Conservation (phyloP, 2,113 vertebrate genomes). For the Vombatus ursinus region DNA sequence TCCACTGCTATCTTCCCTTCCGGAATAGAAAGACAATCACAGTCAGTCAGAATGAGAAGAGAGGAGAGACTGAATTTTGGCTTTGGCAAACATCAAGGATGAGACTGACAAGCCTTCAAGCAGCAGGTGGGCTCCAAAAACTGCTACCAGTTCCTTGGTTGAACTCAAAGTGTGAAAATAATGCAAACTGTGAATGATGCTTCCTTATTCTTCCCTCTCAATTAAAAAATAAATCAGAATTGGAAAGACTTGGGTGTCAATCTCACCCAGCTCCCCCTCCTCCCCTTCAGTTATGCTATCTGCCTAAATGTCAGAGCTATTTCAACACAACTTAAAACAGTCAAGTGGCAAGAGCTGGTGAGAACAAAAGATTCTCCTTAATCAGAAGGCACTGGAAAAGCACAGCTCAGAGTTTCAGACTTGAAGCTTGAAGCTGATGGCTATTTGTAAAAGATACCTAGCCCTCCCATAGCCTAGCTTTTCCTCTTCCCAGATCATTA, state of each 20-base stretch:
- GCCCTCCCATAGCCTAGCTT: neutral
- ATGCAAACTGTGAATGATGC: neutral
- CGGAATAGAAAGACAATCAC: neutral
- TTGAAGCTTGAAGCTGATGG: constrained; percentile 21
- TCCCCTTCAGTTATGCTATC: constrained; percentile 25
- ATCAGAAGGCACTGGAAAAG: constrained; percentile 32
- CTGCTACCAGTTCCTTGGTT: neutral
- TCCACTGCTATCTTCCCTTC: neutral
- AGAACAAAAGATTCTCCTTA: constrained; percentile 26
- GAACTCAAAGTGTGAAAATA: constrained; percentile 19
- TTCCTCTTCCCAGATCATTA: neutral
- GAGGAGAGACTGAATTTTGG: neutral
- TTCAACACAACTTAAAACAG: constrained; percentile 50
- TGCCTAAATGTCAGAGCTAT: constrained; percentile 36
- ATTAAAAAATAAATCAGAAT: constrained; percentile 29
- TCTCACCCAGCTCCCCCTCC: neutral
- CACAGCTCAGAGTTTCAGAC: neutral
- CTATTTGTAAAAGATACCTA: constrained; percentile 20
- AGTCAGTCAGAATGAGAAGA: neutral
- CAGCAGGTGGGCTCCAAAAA: neutral
- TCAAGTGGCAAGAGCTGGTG: constrained; percentile 8
- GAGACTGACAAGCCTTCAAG: constrained; percentile 34
- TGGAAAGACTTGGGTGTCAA: constrained; percentile 6
- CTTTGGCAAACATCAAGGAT: neutral
- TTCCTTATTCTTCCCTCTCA: constrained; percentile 6